phyloP scores from a whole-genome alignment of 2,888 invertebrate genomes.

The Timema podura region DNA sequence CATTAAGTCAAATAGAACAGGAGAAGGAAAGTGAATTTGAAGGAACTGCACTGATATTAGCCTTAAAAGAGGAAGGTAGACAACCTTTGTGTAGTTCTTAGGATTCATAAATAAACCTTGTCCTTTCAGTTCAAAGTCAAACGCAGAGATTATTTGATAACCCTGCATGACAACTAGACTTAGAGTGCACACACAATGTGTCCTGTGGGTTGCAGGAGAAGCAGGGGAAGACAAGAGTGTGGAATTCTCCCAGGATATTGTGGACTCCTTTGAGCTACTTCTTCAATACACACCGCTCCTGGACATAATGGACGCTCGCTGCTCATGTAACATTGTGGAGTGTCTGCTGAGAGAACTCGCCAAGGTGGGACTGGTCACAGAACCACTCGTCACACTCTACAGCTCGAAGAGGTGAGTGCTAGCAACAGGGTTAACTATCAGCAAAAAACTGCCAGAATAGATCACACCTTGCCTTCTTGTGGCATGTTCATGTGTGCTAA shows the following conservation, averaged over 20 bases:
- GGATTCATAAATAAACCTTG: too few species aligned
- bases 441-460: too few species aligned
- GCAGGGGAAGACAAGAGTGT: constrained; percentile 42
- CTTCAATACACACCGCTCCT: constrained; percentile 78
- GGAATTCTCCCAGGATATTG: constrained; percentile 70
- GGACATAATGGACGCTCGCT: constrained; percentile 85
- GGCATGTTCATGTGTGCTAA: too few species aligned
- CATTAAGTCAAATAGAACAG: background rate
- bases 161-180: too few species aligned
- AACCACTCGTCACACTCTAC: constrained; percentile 70
- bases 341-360: constrained; percentile 77
- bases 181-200: too few species aligned
- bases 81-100: too few species aligned
- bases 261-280: constrained; percentile 80
- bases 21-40: background rate
- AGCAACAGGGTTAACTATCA: background rate
- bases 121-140: too few species aligned
- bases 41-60: too few species aligned
- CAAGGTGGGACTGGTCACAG: constrained; percentile 73
- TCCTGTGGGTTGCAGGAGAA: constrained; percentile 18
- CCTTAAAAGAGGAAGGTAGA: too few species aligned
- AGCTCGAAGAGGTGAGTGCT: constrained; percentile 52
- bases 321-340: constrained; percentile 82
- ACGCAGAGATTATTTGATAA: too few species aligned
- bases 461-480: too few species aligned